Evolutionary conservation across 2,113 vertebrate species (phyloP).

Genomic region (Neolamprologus brichardi): DNA sequence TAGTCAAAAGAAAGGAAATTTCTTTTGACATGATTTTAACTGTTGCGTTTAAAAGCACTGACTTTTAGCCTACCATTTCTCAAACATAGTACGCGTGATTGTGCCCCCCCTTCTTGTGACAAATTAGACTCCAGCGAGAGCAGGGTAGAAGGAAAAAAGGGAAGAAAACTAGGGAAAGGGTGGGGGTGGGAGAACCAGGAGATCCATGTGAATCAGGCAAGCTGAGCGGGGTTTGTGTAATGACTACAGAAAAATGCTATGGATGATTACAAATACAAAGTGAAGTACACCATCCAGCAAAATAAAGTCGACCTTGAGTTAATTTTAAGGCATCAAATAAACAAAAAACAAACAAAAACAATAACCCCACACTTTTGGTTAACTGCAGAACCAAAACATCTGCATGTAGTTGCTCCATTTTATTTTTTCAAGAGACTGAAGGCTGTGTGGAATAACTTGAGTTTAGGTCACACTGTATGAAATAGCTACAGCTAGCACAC

Average conservation of each 20-base stretch:
- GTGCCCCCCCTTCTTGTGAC: neutral
- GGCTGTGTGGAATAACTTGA: neutral
- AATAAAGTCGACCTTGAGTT: neutral
- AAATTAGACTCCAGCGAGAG: constrained; percentile 6
- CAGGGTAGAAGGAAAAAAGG: constrained; percentile 40
- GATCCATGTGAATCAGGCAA: constrained; percentile 26
- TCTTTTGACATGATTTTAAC: neutral
- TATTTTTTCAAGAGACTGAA: neutral
- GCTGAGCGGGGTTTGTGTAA: neutral
- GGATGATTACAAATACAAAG: neutral
- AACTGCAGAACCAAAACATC: neutral
- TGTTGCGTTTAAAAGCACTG: neutral
- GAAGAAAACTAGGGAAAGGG: constrained; percentile 38
- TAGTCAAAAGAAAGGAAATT: neutral
- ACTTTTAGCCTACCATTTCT: neutral
- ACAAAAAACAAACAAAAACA: neutral
- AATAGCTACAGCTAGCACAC: constrained; percentile 45
- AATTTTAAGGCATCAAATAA: neutral
- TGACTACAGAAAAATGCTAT: neutral
- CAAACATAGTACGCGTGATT: constrained; percentile 5
- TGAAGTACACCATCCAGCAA: neutral
- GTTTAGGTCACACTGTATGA: neutral
- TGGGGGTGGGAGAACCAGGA: constrained; percentile 15
- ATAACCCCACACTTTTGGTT: neutral
- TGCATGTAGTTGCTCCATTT: neutral